A percentile compares a stretch with the other conserved stretches of the same genome.
phyloP scores from a whole-genome alignment of 2,888 invertebrate genomes.

The Drosophila meridiana region DNA sequence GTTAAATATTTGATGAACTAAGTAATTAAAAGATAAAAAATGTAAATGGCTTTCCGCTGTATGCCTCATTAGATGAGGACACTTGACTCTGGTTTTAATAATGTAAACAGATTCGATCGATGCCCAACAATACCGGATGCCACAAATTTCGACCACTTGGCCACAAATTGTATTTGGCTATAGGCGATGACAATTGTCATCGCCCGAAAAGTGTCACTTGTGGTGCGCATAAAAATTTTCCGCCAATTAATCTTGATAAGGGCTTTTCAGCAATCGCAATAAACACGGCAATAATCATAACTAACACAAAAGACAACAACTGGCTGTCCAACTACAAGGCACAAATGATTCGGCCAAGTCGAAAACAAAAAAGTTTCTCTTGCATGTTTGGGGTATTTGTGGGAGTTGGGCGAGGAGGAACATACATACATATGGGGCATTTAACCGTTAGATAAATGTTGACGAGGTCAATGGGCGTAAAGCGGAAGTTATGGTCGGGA shows the following conservation, averaged over 20 bases:
- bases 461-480: slow-evolving; percentile 76
- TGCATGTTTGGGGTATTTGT: neutral
- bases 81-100: neutral
- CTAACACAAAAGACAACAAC: slow-evolving; percentile 69
- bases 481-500: slow-evolving; percentile 76
- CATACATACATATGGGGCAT: slow-evolving; percentile 46
- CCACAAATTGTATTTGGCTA: slow-evolving; percentile 35
- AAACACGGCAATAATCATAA: slow-evolving; percentile 81
- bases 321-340: slow-evolving; percentile 51
- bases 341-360: slow-evolving; percentile 56
- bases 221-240: slow-evolving; percentile 68
- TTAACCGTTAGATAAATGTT: slow-evolving; percentile 76
- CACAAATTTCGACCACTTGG: slow-evolving; percentile 12
- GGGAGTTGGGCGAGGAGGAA: neutral
- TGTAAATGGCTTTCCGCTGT: neutral
- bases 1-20: slow-evolving; percentile 20
- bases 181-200: slow-evolving; percentile 40
- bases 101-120: slow-evolving; percentile 46
- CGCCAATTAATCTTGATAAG: slow-evolving; percentile 77
- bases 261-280: slow-evolving; percentile 73
- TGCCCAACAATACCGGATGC: slow-evolving; percentile 31
- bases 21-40: neutral
- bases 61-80: neutral
- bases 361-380: slow-evolving; percentile 53
- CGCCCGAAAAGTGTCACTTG: slow-evolving; percentile 56